These are phyloP conservation scores for Hydrocynus forskahlii DNA, from an alignment of 2,797 vertebrate species.

Conservation along the genomic window DNA sequence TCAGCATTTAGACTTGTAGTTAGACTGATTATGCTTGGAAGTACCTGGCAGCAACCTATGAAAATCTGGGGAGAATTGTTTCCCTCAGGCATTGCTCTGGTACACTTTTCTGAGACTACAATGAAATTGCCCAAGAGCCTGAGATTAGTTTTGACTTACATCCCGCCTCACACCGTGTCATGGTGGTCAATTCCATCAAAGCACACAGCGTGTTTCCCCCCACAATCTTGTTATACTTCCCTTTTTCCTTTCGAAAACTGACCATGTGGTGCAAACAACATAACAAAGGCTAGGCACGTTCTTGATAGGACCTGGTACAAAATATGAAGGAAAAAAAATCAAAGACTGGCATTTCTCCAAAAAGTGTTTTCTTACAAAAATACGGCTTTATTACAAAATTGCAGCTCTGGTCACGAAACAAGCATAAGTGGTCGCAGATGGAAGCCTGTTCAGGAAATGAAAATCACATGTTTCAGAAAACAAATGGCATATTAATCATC, in stretches of 20 bases:
- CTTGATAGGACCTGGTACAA: conserved; percentile 9
- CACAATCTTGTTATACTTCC: conserved; percentile 42
- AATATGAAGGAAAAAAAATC: background rate
- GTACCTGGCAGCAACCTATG: conserved; percentile 38
- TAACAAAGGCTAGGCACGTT: conserved; percentile 30
- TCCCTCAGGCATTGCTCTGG: conserved; percentile 40
- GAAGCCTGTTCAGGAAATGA: background rate
- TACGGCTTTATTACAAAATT: conserved; percentile 8
- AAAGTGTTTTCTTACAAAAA: background rate
- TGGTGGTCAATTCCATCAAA: conserved; percentile 55
- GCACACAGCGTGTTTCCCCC: conserved; percentile 41
- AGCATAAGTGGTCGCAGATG: background rate
- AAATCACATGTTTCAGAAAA: conserved; percentile 6
- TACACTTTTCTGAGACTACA: conserved; percentile 51
- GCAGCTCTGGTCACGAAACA: background rate
- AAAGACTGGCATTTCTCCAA: background rate
- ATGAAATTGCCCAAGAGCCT: conserved; percentile 41
- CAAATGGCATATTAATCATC: conserved; percentile 19
- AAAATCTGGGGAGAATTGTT: conserved; percentile 44
- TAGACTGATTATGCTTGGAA: conserved; percentile 17
- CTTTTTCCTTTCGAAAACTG: conserved; percentile 40
- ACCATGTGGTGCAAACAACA: conserved; percentile 36
- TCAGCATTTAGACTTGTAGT: background rate
- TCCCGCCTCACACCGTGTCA: conserved; percentile 53
- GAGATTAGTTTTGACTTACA: conserved; percentile 57